Evolutionary conservation across 2,113 vertebrate species (phyloP).

Genomic region (Sebastes fasciatus): DNA sequence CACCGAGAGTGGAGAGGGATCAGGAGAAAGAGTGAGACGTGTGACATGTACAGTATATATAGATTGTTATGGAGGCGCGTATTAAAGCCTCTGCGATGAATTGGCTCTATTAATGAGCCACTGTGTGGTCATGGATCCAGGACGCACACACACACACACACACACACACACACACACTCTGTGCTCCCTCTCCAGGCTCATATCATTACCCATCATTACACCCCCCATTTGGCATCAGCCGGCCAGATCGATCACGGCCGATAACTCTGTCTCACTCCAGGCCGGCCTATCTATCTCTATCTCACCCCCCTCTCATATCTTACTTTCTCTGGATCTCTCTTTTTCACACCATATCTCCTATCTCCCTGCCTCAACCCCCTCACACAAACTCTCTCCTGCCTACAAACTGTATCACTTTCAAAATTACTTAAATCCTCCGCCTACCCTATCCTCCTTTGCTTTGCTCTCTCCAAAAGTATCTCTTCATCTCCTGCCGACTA

Average conservation of each 20-base stretch:
- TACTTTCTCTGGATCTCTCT: slow-evolving; percentile 59
- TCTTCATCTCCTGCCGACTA: slow-evolving; percentile 63
- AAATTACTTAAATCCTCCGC: slow-evolving; percentile 72
- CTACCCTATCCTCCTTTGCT: slow-evolving; percentile 60
- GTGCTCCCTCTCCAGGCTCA: slow-evolving; percentile 73
- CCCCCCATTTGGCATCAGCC: slow-evolving; percentile 84
- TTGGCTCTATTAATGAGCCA: slow-evolving; percentile 78
- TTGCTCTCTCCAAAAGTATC: slow-evolving; percentile 58
- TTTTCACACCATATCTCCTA: slow-evolving; percentile 71
- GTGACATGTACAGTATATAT: slow-evolving; percentile 58
- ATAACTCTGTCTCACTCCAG: slow-evolving; percentile 81
- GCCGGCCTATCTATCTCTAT: slow-evolving; percentile 82
- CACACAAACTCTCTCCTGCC: slow-evolving; percentile 68
- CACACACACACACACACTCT: slow-evolving; percentile 32
- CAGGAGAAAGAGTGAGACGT: slow-evolving; percentile 24
- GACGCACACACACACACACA: slow-evolving; percentile 20
- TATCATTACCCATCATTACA: slow-evolving; percentile 86
- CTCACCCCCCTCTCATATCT: slow-evolving; percentile 70
- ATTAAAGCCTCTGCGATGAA: slow-evolving; percentile 77
- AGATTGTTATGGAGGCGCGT: slow-evolving; percentile 63
- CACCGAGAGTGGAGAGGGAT: slow-evolving; percentile 14
- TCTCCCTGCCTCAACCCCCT: slow-evolving; percentile 59
- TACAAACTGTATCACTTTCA: slow-evolving; percentile 74
- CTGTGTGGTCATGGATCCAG: slow-evolving; percentile 68
- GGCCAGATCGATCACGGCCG: slow-evolving; percentile 82